Percentiles rank a stretch among this genome's conserved stretches.
phyloP scores from a whole-genome alignment of 1,140 invertebrate species.

The Sycophaga agraensis region DNA sequence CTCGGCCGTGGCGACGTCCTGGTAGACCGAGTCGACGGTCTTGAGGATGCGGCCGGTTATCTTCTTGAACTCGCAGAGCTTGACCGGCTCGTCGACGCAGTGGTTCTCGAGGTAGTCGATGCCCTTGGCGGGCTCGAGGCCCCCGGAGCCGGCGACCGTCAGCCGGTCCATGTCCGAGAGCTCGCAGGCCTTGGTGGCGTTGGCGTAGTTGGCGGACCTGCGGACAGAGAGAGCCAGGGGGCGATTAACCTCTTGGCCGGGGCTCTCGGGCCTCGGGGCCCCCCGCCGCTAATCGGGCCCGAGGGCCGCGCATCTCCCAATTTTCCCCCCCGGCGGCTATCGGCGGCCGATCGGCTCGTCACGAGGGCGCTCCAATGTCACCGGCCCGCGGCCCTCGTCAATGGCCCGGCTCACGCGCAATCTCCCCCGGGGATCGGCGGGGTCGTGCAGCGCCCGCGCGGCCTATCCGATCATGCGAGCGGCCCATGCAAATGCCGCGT shows the following conservation, averaged over 20 bases:
- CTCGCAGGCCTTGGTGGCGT: conserved; percentile 80
- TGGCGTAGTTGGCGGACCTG: conserved; percentile 90
- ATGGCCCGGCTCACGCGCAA: conserved; percentile 39
- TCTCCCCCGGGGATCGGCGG: conserved; percentile 42
- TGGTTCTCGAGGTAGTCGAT: conserved; percentile 88
- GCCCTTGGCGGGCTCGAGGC: conserved; percentile 71
- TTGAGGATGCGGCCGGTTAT: conserved; percentile 84
- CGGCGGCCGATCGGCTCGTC: no score
- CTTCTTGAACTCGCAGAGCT: conserved; percentile 91
- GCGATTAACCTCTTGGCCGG: conserved; percentile 9
- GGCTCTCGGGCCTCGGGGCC: no score
- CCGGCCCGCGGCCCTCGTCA: no score
- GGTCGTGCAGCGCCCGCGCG: conserved; percentile 37
- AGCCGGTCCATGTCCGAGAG: conserved; percentile 88
- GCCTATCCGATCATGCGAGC: conserved; percentile 30
- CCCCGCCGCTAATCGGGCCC: no score
- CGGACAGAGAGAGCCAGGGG: conserved; percentile 33
- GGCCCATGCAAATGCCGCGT: conserved; percentile 41
- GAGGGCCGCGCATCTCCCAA: no score
- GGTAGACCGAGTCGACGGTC: conserved; percentile 91
- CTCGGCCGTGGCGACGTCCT: conserved; percentile 82
- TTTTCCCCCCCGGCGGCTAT: no score
- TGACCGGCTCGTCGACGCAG: conserved; percentile 85
- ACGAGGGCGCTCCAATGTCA: no score
- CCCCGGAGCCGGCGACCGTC: conserved; percentile 75